These are phyloP conservation scores for Hyperoodon ampullatus DNA, from an alignment of 2,113 vertebrate genomes.

Conservation along the genomic window DNA sequence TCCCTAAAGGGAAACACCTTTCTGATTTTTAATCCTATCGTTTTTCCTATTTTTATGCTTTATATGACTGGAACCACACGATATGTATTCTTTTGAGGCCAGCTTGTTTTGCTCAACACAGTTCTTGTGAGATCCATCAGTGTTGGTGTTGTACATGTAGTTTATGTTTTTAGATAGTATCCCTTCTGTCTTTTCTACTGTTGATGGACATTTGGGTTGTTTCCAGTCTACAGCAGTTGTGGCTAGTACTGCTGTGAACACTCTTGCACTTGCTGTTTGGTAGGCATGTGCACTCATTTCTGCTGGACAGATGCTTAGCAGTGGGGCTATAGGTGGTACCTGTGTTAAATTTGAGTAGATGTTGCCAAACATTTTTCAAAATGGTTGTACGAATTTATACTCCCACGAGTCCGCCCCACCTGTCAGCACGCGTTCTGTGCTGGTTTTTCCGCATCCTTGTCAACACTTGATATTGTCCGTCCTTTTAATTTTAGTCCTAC, in stretches of 20 bases:
- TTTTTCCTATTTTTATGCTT: not conserved
- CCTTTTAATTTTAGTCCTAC: not conserved
- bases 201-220: fast-evolving
- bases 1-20: not conserved
- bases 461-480: fast-evolving
- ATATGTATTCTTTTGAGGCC: fast-evolving
- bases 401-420: fast-evolving
- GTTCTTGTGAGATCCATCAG: fast-evolving
- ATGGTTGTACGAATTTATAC: fast-evolving
- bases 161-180: fast-evolving
- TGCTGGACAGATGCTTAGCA: fast-evolving
- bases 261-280: no score
- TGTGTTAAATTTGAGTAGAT: not conserved
- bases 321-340: not conserved
- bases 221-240: fast-evolving
- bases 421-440: fast-evolving
- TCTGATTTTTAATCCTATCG: not conserved
- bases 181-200: fast-evolving
- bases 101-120: fast-evolving
- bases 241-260: fast-evolving
- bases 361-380: not conserved
- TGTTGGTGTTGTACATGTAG: fast-evolving
- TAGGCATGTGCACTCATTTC: fast-evolving
- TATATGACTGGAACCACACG: fast-evolving
- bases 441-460: not conserved